Base-by-base conservation (phyloP, 2,888 invertebrate species). In the Slavum lentiscoides region DNA sequence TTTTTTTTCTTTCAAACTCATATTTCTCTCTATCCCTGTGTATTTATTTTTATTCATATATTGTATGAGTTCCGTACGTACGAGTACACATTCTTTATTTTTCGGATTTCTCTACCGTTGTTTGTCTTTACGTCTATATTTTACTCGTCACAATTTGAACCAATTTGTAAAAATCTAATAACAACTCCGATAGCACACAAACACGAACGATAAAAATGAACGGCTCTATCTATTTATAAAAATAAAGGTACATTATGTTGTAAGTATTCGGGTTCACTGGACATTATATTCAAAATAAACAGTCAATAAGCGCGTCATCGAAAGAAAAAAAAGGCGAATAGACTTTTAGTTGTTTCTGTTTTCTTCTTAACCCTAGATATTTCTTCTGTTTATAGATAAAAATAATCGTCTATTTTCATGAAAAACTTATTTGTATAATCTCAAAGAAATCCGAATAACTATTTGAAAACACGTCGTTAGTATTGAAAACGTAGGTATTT, bases 81-180 rank as follows among this genome's bases (percentile, higher is more conserved):
- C 2, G n/a, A n/a, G n/a, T n/a, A 72, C 19, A 21, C 43, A 17
- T 21, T 39, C 15, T 1, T 30, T 72, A 59, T 39, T 72, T 72
- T 43, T 70, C 23, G 4, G 21, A 39, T 21, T 59, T 43, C 5
- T 59, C 21, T 17, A 21, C 39, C 21, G 39, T 39, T 72, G 39
- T 72, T 70, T 72, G 13, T 21, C 4, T 70, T 58, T 43, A 43
- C 39, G 0, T 59, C 11, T 23, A 39, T 43, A 43, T 72, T 59
- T 59, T 43, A 72, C 39, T 59, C 6, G 58, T 39, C 59, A 39
- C 72, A 72, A 59, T 39, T 72, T 17, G 19, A 17, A 72, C 43
- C n/a, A 23, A 21, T 72, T 59, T 59, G 15, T 72, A 59, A 23
- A 15, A 59, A 72, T 72, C 59, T 30, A n/a, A 59, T 39, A 72